Evolutionary conservation across 2,888 invertebrate genomes (phyloP).

Genomic region (Bombylius major): DNA sequence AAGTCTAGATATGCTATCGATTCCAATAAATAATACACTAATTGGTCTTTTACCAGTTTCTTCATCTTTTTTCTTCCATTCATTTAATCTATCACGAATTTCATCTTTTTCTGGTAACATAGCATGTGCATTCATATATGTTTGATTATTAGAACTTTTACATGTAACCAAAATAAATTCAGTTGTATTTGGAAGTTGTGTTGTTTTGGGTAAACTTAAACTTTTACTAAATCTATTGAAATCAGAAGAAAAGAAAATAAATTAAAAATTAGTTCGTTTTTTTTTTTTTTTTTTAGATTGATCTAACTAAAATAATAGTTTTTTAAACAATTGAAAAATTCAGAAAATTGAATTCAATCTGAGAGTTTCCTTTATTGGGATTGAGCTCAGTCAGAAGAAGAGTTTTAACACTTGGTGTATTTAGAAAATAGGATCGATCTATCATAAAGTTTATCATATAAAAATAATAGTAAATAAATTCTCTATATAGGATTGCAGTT

Average conservation of each 20-base stretch:
- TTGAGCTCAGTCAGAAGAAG: no score
- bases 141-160: slow-evolving; percentile 24
- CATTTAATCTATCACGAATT: slow-evolving; percentile 37
- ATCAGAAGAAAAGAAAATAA: background rate
- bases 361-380: no score
- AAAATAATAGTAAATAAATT: no score
- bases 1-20: slow-evolving; percentile 70
- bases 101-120: slow-evolving; percentile 40
- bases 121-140: slow-evolving; percentile 40
- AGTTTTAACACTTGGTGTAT: no score
- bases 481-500: no score
- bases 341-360: no score
- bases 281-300: no score
- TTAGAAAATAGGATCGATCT: no score
- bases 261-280: background rate
- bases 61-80: slow-evolving; percentile 19
- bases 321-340: background rate
- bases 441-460: no score
- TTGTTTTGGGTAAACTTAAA: slow-evolving; percentile 34
- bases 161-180: slow-evolving; percentile 43
- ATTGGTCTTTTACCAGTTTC: slow-evolving; percentile 34
- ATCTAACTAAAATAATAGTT: no score
- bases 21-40: slow-evolving; percentile 66
- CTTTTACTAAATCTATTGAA: slow-evolving; percentile 30
- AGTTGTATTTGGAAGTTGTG: slow-evolving; percentile 28